Base-by-base conservation (phyloP, 2,797 vertebrate genomes). In the Leptodactylus fallax region DNA sequence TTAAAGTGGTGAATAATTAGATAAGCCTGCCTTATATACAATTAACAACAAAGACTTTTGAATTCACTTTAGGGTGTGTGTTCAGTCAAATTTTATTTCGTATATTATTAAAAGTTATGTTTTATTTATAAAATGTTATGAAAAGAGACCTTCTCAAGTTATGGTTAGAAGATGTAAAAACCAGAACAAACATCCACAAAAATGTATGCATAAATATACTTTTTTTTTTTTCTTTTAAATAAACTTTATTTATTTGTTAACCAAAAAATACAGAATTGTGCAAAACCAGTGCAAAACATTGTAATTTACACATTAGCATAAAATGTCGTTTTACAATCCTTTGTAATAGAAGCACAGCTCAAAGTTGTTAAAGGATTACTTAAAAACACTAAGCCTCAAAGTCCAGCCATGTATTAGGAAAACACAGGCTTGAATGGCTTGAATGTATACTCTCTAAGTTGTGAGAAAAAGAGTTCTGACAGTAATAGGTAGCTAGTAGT, bases 201-300 rank as follows among this genome's bases (percentile, higher is more conserved):
- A 36, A 36, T 36, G 36, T 36, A 36, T 36, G 36, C 36, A 36
- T 36, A 36, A 2, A 36, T 36, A 36, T 36, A 36, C 4, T 2
- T 36, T 36, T 36, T 36, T 71, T 71, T 1, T 47, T 45, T 47
- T 74, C 27, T 74, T 71, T 71, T 1, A 21, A 77, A 53, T 11
- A 77, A 49, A 23, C 12, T 81, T 81, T 81, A 81, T 81, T 81
- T 81, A 81, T 23, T 81, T 79, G 25, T 11, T 79, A 49, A 23
- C 19, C 36, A 51, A n/a, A 79, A 77, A 65, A 79, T 47, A 47
- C 4, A 81, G 19, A 81, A 61, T 63, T 11, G 60, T 81, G n/a
- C 58, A 81, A 81, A 63, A 63, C 81, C 67, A 83, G 81, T 71
- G 65, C 81, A 71, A 83, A 83, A 45, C 14, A 36, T 83, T 84